Evolutionary conservation across 2,113 vertebrate genomes (phyloP).

Genomic region (Sturnus vulgaris): DNA sequence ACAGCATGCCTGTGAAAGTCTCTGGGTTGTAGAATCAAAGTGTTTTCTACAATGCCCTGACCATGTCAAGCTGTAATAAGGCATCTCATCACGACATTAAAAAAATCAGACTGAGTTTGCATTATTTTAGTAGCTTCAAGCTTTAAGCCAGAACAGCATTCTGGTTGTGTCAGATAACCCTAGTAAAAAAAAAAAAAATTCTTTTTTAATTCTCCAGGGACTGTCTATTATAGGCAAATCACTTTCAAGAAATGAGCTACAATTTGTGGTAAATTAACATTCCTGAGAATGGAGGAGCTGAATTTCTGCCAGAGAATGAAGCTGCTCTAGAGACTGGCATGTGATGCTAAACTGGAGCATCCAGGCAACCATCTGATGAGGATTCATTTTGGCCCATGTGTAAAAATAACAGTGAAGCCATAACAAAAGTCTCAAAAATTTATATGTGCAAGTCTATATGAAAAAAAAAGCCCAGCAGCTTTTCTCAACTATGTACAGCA

Average conservation of each 20-base stretch:
- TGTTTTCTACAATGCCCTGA: not conserved
- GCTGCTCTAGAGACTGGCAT: not conserved
- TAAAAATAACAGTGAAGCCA: not conserved
- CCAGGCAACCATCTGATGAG: not conserved
- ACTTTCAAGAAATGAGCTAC: not conserved
- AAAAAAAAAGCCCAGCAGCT: not conserved
- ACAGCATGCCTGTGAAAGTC: not conserved
- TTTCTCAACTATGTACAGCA: not conserved
- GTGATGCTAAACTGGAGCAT: not conserved
- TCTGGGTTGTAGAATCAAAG: not conserved
- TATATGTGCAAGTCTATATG: not conserved
- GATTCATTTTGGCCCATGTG: not conserved
- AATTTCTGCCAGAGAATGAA: not conserved
- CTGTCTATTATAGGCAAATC: not conserved
- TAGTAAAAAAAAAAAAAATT: fast-evolving
- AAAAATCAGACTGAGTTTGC: not conserved
- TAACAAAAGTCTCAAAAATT: not conserved
- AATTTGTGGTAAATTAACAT: slow-evolving; percentile 19
- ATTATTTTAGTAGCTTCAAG: not conserved
- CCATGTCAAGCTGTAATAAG: not conserved
- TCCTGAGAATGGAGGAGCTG: not conserved
- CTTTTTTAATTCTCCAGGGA: not conserved
- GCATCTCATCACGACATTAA: not conserved
- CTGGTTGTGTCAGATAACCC: not conserved
- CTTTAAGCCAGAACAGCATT: not conserved